These are phyloP conservation scores for Mobula birostris DNA, from an alignment of 2,113 vertebrate species.

Conservation along the genomic window DNA sequence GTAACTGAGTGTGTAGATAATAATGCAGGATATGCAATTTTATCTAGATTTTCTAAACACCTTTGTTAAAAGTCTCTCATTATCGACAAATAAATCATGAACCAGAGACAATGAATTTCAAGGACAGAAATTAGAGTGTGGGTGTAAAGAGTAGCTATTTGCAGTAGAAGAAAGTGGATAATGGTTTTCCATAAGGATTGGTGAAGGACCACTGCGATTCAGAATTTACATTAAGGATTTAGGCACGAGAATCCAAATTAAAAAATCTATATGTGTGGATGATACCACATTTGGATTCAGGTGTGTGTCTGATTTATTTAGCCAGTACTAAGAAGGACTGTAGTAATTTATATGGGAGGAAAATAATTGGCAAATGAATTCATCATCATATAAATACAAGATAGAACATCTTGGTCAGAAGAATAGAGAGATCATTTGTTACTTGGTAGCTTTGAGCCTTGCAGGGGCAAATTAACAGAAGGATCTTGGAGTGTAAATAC, in stretches of 20 bases:
- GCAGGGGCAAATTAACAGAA: background rate
- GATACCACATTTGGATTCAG: background rate
- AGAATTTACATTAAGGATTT: too few species aligned
- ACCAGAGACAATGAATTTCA: too few species aligned
- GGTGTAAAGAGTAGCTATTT: too few species aligned
- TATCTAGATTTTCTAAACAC: too few species aligned
- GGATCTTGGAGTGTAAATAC: background rate
- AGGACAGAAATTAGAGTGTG: too few species aligned
- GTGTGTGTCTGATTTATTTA: background rate
- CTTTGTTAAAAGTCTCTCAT: too few species aligned
- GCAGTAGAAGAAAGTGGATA: too few species aligned
- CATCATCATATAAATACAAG: background rate
- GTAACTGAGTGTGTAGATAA: too few species aligned
- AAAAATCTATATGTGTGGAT: background rate
- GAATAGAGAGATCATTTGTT: background rate
- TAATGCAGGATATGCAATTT: too few species aligned
- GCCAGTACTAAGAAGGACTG: background rate
- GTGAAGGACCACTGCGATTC: too few species aligned
- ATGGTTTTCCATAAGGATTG: too few species aligned
- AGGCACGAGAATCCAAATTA: background rate
- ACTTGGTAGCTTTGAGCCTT: background rate
- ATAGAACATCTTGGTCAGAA: background rate
- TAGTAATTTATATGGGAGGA: background rate
- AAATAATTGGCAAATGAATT: background rate
- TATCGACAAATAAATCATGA: too few species aligned